These are phyloP conservation scores for Drosophila nasuta DNA, from an alignment of 1,140 invertebrate genomes.

Conservation along the genomic window DNA sequence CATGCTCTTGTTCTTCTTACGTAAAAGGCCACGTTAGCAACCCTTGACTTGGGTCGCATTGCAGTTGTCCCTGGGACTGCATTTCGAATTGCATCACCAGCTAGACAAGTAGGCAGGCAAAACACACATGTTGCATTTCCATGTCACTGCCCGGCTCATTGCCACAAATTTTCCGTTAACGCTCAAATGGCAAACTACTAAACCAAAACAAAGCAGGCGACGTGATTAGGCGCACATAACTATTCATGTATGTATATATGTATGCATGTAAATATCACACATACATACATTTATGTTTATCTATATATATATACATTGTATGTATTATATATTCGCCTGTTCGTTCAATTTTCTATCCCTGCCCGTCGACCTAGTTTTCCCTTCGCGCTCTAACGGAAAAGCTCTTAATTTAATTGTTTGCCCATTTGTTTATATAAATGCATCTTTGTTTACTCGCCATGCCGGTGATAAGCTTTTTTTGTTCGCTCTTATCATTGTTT, in stretches of 20 bases:
- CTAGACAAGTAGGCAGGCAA: not conserved
- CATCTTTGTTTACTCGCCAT: conserved; percentile 21
- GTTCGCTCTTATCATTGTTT: conserved; percentile 25
- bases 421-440: conserved; percentile 37
- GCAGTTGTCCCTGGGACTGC: conserved; percentile 4
- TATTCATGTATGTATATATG: not conserved
- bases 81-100: conserved; percentile 24
- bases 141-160: conserved; percentile 32
- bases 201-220: conserved; percentile 27
- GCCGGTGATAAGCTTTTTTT: conserved; percentile 48
- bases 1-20: conserved; percentile 17
- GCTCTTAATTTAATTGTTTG: conserved; percentile 35
- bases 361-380: conserved; percentile 39
- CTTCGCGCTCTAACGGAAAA: conserved; percentile 21
- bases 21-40: conserved; percentile 42
- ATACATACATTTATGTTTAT: not conserved
- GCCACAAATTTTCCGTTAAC: conserved; percentile 52
- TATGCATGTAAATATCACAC: not conserved
- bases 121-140: conserved; percentile 40
- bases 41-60: conserved; percentile 26
- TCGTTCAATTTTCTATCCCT: conserved; percentile 5
- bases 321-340: conserved; percentile 7
- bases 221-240: conserved; percentile 28
- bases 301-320: not conserved
- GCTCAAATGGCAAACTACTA: conserved; percentile 21